Evolutionary conservation across 2,113 vertebrate genomes (phyloP).

Genomic region (Callorhinus ursinus): DNA sequence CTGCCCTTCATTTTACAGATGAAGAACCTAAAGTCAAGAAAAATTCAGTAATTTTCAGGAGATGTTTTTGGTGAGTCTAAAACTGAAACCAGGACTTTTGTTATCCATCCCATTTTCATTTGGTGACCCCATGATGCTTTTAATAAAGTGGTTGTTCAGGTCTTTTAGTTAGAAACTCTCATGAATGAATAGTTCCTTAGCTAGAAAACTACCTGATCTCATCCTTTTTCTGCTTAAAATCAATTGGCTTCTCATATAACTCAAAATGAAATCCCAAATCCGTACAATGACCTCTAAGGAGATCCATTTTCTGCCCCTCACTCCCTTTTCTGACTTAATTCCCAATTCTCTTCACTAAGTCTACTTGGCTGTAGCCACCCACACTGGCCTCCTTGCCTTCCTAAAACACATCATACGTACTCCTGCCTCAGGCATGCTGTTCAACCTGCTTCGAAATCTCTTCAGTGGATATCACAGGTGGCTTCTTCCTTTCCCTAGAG

Average conservation of each 20-base stretch:
- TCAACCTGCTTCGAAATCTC: background rate
- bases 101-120: background rate
- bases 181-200: background rate
- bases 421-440: background rate
- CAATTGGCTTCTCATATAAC: background rate
- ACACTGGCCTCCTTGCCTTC: background rate
- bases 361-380: background rate
- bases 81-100: background rate
- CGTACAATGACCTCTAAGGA: background rate
- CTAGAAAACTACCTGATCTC: background rate
- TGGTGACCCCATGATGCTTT: background rate
- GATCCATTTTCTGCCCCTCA: background rate
- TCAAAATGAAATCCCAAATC: background rate
- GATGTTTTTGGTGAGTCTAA: background rate
- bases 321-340: background rate
- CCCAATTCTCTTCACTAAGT: too few species aligned
- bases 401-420: background rate
- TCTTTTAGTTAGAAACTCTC: background rate
- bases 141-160: background rate
- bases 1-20: background rate
- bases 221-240: background rate
- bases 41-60: background rate
- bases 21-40: background rate
- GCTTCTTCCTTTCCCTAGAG: background rate
- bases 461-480: accelerated